Evolutionary conservation across 2,797 vertebrate species (phyloP), one percentile per base, ranked within the genome.

Genomic region (Megaceryle alcyon): DNA sequence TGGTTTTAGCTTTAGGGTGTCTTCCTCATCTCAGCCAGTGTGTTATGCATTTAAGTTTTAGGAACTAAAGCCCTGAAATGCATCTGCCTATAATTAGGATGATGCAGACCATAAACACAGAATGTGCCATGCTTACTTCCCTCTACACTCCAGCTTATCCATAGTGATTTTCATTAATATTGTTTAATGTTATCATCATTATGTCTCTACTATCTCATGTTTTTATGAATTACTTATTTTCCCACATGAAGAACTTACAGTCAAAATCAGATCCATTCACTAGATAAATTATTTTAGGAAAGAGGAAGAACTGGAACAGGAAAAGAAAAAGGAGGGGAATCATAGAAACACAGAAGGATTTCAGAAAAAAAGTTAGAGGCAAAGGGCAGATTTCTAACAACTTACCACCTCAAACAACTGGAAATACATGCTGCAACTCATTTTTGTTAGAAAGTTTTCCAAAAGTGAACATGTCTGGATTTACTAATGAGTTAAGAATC

Each of bases 41-140:
- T 5, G 35, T 28, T 79, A 22, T 0, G 0, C 31, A 7, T 68
- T 69, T 56, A 46, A n/a, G 23, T 71, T 69, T 39, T 28, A 54
- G 21, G 64, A 82, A 31, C 53, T 11, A 4, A 73, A 86, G 71
- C 29, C 23, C 57, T 14, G 15, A 68, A 19, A 44, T 61, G 43
- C 20, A 20, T 46, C 48, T 84, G 68, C 39, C 31, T 46, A 1
- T 77, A 28, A 70, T 28, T 7, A 39, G 64, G 15, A 44, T 21
- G 57, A 80, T 54, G 48, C 23, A 4, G 14, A 44, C 4, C 72
- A 48, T 25, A 81, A 93, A 83, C 29, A 49, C 26, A 60, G 46
- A 22, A 7, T 3, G 15, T 37, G 16, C 33, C 26, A 4, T 3
- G 1, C 46, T 84, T 3, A 0, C 60, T 60, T 70, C 61, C 48